Percentiles rank a stretch among this genome's conserved stretches.
Evolutionary conservation across 1,140 invertebrate species (phyloP).

Genomic region (Penaeus japonicus): DNA sequence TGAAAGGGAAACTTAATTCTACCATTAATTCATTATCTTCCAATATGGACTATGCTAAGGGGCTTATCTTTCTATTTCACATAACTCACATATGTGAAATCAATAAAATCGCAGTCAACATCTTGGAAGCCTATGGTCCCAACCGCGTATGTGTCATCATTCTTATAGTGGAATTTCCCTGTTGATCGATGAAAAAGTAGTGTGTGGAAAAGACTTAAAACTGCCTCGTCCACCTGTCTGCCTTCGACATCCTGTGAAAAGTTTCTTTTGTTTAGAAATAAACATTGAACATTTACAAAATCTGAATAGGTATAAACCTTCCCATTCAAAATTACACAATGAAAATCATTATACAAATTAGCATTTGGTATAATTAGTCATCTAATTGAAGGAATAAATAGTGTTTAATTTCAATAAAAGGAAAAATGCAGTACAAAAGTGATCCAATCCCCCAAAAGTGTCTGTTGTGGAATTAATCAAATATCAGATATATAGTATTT

Average conservation of each 20-base stretch:
- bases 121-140: slow-evolving; percentile 94
- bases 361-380: too few species aligned
- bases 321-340: too few species aligned
- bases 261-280: slow-evolving; percentile 21
- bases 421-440: too few species aligned
- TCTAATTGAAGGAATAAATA: too few species aligned
- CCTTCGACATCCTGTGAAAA: slow-evolving; percentile 79
- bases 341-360: too few species aligned
- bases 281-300: too few species aligned
- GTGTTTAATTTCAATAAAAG: too few species aligned
- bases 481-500: too few species aligned
- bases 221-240: slow-evolving; percentile 92
- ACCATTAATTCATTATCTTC: background rate
- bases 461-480: too few species aligned
- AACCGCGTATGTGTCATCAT: slow-evolving; percentile 92
- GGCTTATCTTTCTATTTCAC: background rate
- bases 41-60: too few species aligned
- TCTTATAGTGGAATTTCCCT: slow-evolving; percentile 94
- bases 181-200: slow-evolving; percentile 92
- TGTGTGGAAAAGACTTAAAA: slow-evolving; percentile 93
- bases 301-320: too few species aligned
- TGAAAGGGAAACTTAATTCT: slow-evolving; percentile 12
- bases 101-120: slow-evolving; percentile 96
- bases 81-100: slow-evolving; percentile 87
- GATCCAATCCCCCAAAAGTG: too few species aligned